A percentile compares a stretch with the other conserved stretches of the same genome.
Conservation (phyloP, 2,888 invertebrate species). For the Cremastobaeus sp. region DNA sequence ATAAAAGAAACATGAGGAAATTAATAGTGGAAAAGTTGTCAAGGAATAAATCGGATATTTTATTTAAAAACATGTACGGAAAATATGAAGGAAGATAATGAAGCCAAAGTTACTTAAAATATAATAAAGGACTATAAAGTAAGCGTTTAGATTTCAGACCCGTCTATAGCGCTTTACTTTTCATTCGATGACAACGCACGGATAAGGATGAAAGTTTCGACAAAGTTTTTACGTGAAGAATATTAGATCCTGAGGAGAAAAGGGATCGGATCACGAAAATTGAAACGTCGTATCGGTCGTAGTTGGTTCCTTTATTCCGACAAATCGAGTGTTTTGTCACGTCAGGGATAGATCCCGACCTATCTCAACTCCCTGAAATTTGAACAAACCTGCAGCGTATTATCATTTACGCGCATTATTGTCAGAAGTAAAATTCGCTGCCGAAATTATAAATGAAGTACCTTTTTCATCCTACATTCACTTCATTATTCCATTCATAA, state of each 20-base stretch:
- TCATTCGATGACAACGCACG: conserved; percentile 15
- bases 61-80: too few species aligned
- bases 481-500: too few species aligned
- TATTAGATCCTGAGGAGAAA: conserved; percentile 57
- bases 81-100: not conserved
- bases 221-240: conserved; percentile 56
- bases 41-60: too few species aligned
- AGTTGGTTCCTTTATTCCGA: conserved; percentile 42
- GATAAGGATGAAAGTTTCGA: conserved; percentile 35
- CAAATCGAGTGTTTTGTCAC: conserved; percentile 54
- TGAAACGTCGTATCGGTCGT: conserved; percentile 68
- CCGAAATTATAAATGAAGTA: conserved; percentile 1
- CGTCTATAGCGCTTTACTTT: conserved; percentile 30
- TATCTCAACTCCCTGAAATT: conserved; percentile 22
- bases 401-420: conserved; percentile 25
- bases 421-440: conserved; percentile 7
- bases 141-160: conserved; percentile 29
- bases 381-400: not conserved
- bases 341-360: conserved; percentile 12
- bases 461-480: not conserved
- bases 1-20: too few species aligned
- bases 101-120: not conserved
- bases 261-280: conserved; percentile 67
- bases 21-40: too few species aligned
- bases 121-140: conserved; percentile 36